Evolutionary conservation across 2,113 vertebrate genomes (phyloP).

Genomic region (Esox niger): DNA sequence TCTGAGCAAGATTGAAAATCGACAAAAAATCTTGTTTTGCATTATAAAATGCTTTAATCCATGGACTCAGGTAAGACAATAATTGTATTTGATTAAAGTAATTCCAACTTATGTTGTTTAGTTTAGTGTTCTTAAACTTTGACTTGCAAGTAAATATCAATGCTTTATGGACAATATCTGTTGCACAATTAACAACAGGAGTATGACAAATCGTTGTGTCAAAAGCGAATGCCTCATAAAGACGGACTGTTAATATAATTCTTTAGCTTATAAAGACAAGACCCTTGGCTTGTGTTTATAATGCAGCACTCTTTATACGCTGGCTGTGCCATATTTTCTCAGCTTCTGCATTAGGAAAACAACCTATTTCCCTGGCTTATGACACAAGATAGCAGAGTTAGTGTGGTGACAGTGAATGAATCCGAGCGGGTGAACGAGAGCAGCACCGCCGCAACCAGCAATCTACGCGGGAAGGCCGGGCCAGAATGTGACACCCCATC

Average conservation of each 20-base stretch:
- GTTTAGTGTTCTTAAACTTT: slow-evolving; percentile 55
- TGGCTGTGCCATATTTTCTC: too few relatives aligned
- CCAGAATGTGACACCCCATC: slow-evolving; percentile 13
- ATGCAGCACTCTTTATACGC: too few relatives aligned
- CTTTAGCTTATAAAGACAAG: too few relatives aligned
- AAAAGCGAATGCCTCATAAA: slow-evolving; percentile 52
- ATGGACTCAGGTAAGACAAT: too few relatives aligned
- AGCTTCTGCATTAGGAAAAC: too few relatives aligned
- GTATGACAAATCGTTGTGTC: slow-evolving; percentile 56
- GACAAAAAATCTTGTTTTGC: too few relatives aligned
- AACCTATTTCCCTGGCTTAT: slow-evolving; percentile 3
- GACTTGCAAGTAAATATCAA: slow-evolving; percentile 41
- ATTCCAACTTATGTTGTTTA: slow-evolving; percentile 61
- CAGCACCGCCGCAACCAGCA: background rate
- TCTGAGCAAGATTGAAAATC: too few relatives aligned
- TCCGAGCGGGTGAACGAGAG: background rate
- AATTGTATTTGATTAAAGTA: slow-evolving; percentile 38
- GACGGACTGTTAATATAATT: slow-evolving; percentile 61
- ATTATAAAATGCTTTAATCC: too few relatives aligned
- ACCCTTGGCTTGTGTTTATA: too few relatives aligned
- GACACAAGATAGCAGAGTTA: slow-evolving; percentile 7
- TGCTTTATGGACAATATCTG: slow-evolving; percentile 39
- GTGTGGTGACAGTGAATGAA: slow-evolving; percentile 1
- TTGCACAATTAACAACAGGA: slow-evolving; percentile 46
- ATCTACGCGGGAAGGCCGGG: background rate